These are phyloP conservation scores for Liolophura sinensis DNA, from an alignment of 1,140 invertebrate genomes.

Conservation along the genomic window DNA sequence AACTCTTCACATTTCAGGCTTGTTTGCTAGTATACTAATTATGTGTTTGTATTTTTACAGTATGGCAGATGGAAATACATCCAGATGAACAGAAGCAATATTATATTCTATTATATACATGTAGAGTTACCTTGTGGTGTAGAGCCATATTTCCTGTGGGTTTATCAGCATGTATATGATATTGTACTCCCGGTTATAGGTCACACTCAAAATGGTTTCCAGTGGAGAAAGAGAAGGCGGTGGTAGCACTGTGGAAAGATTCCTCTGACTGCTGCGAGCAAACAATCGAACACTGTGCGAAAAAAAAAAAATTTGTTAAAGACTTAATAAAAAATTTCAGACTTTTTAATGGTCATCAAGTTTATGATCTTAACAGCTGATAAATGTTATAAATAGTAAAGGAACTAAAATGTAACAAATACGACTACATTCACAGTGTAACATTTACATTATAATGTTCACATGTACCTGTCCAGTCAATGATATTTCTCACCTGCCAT, in stretches of 20 bases:
- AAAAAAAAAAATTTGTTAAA: no score
- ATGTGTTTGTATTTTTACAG: no score
- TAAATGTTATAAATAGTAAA: no score
- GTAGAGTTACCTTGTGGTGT: constrained; percentile 52
- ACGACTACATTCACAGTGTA: neutral
- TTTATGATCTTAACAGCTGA: no score
- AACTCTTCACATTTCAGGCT: neutral
- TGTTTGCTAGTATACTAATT: neutral
- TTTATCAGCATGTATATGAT: constrained; percentile 51
- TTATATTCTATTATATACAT: neutral
- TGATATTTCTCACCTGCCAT: constrained; percentile 44
- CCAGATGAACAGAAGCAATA: no score
- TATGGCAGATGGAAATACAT: no score
- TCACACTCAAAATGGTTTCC: constrained; percentile 43
- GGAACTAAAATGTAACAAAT: neutral
- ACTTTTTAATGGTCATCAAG: no score
- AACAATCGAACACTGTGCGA: constrained; percentile 50
- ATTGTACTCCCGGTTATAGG: constrained; percentile 54
- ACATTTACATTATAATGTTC: neutral
- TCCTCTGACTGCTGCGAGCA: constrained; percentile 41
- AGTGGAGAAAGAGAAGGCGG: constrained; percentile 51
- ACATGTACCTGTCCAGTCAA: neutral
- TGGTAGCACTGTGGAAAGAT: constrained; percentile 53
- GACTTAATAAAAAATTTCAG: no score
- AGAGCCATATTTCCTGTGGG: constrained; percentile 53